These are phyloP conservation scores for Brachionus paranguensis DNA, from an alignment of 1,140 invertebrate genomes.

Conservation along the genomic window DNA sequence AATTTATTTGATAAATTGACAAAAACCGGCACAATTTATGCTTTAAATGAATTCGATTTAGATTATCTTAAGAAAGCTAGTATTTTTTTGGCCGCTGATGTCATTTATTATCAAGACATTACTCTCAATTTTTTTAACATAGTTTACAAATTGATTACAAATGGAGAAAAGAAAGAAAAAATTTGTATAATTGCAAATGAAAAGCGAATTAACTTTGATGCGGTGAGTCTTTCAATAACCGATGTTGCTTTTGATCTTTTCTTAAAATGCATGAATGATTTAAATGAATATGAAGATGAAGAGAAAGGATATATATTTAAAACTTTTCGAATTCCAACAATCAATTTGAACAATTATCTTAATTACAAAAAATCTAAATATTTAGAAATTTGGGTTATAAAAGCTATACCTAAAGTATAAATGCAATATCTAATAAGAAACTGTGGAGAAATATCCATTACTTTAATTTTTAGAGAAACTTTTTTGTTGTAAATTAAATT, in stretches of 20 bases:
- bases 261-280: not conserved
- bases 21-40: not conserved
- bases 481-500: not conserved
- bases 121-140: slow-evolving; percentile 4
- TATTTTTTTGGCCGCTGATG: not conserved
- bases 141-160: not conserved
- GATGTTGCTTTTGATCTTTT: slow-evolving; percentile 17
- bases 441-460: not conserved
- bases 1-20: not conserved
- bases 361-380: slow-evolving; percentile 5
- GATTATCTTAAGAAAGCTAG: not conserved
- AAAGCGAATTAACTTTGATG: slow-evolving; percentile 18
- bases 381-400: slow-evolving; percentile 17
- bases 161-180: not conserved
- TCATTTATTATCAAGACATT: not conserved
- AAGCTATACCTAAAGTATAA: not conserved
- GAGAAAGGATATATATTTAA: not conserved
- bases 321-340: not conserved
- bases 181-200: slow-evolving; percentile 19
- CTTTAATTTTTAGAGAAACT: not conserved
- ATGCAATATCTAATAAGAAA: not conserved
- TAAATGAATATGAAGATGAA: not conserved
- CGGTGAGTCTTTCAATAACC: not conserved
- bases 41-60: not conserved
- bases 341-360: not conserved